A percentile compares a stretch with the other conserved stretches of the same genome.
These are phyloP conservation scores for Proisotoma minuta DNA, from an alignment of 2,888 invertebrate genomes.

Conservation along the genomic window DNA sequence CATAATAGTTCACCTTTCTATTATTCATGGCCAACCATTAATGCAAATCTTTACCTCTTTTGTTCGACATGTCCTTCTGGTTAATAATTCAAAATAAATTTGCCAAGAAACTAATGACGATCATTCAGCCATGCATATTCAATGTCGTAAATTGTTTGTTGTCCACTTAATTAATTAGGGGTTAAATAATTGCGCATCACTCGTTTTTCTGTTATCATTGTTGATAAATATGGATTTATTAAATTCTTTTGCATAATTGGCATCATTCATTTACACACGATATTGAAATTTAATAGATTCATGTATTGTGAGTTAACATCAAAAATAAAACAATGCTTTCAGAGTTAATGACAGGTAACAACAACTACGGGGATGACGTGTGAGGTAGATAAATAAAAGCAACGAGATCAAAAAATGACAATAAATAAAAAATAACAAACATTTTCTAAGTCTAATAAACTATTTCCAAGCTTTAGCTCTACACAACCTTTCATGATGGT, in stretches of 20 bases:
- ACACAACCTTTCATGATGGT: too few relatives aligned
- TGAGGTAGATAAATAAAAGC: neutral
- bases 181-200: neutral
- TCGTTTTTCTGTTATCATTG: too few relatives aligned
- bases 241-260: too few relatives aligned
- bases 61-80: neutral
- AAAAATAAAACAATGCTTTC: neutral
- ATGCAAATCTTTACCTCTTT: neutral
- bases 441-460: too few relatives aligned
- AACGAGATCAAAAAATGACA: slow-evolving; percentile 7
- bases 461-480: too few relatives aligned
- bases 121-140: neutral
- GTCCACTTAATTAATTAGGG: neutral
- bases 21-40: neutral
- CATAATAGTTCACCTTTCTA: too few relatives aligned
- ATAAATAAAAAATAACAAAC: neutral
- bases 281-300: too few relatives aligned
- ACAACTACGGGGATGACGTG: neutral
- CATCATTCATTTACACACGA: too few relatives aligned
- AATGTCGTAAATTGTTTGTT: neutral
- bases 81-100: slow-evolving; percentile 1
- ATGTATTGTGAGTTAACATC: slow-evolving; percentile 4
- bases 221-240: too few relatives aligned
- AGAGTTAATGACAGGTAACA: neutral
- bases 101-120: neutral